phyloP scores from a whole-genome alignment of 2,888 invertebrate species.

The Apocheima hispidaria region DNA sequence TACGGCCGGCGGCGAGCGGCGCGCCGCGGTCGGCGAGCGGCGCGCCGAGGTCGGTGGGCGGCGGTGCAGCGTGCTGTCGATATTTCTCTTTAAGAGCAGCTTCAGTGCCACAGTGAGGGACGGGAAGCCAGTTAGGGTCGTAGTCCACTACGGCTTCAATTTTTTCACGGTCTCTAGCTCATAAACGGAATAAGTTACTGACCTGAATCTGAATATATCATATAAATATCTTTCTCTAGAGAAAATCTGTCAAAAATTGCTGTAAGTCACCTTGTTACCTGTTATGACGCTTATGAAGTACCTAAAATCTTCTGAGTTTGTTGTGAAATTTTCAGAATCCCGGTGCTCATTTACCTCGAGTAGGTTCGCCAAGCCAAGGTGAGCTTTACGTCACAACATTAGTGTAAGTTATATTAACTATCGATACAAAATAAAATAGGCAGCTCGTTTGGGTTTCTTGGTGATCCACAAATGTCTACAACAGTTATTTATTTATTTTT shows the following conservation, averaged over 20 bases:
- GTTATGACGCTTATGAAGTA: too few relatives aligned
- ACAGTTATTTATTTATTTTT: too few relatives aligned
- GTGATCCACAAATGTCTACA: too few relatives aligned
- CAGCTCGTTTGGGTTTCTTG: neutral
- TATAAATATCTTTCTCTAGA: too few relatives aligned
- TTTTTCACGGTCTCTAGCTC: too few relatives aligned
- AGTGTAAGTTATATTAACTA: conserved; percentile 31
- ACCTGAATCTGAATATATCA: neutral
- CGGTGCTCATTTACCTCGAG: neutral
- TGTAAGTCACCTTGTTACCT: too few relatives aligned
- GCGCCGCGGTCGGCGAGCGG: neutral
- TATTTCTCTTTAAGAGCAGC: conserved; percentile 36
- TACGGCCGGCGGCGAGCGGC: neutral
- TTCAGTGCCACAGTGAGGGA: conserved; percentile 23
- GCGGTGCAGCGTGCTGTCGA: conserved; percentile 34
- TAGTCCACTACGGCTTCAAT: neutral
- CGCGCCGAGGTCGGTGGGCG: too few relatives aligned
- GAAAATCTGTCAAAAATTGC: too few relatives aligned
- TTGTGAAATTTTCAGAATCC: too few relatives aligned
- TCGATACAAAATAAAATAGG: conserved; percentile 13
- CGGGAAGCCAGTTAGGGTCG: conserved; percentile 2
- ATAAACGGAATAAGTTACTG: neutral
- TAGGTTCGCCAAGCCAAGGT: neutral
- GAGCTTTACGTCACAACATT: conserved; percentile 4
- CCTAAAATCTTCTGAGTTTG: too few relatives aligned